Evolutionary conservation across 2,888 invertebrate genomes (phyloP).

Genomic region (Drosophila multiciliata): DNA sequence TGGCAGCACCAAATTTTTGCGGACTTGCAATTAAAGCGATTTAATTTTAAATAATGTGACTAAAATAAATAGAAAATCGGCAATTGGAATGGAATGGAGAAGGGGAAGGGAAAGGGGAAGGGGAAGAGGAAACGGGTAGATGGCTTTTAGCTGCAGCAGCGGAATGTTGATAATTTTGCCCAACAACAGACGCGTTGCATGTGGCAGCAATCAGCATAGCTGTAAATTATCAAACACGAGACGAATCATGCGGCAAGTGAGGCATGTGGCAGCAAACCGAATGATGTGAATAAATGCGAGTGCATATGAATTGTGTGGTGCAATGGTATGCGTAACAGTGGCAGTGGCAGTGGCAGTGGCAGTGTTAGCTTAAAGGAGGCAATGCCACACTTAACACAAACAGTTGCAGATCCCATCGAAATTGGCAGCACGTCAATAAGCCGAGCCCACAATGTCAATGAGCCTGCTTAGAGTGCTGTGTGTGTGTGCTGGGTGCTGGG

Average conservation of each 20-base stretch:
- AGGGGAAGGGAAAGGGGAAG: not conserved
- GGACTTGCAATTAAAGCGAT: slow-evolving; percentile 66
- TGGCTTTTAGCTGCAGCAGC: slow-evolving; percentile 27
- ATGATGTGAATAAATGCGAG: slow-evolving; percentile 24
- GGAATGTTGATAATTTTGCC: slow-evolving; percentile 27
- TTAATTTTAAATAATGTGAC: slow-evolving; percentile 57
- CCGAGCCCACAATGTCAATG: slow-evolving; percentile 16
- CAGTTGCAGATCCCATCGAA: slow-evolving; percentile 47
- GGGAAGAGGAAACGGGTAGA: not conserved
- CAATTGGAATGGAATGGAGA: not conserved
- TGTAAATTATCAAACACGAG: slow-evolving; percentile 71
- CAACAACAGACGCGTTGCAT: slow-evolving; percentile 26
- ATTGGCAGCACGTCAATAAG: slow-evolving; percentile 49
- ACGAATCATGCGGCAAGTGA: slow-evolving; percentile 49
- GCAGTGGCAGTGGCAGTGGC: not conserved
- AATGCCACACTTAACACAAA: slow-evolving; percentile 18
- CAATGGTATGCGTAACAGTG: not conserved
- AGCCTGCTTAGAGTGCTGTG: not conserved
- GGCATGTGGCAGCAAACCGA: slow-evolving; percentile 3
- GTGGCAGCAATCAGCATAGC: slow-evolving; percentile 63
- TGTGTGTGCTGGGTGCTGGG: not conserved
- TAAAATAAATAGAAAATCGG: not conserved
- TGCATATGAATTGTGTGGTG: slow-evolving; percentile 1
- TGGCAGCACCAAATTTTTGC: slow-evolving; percentile 65
- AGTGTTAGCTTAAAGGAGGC: slow-evolving; percentile 18